Conservation (phyloP, 1,140 invertebrate species). For the Rhopalosiphum padi region DNA sequence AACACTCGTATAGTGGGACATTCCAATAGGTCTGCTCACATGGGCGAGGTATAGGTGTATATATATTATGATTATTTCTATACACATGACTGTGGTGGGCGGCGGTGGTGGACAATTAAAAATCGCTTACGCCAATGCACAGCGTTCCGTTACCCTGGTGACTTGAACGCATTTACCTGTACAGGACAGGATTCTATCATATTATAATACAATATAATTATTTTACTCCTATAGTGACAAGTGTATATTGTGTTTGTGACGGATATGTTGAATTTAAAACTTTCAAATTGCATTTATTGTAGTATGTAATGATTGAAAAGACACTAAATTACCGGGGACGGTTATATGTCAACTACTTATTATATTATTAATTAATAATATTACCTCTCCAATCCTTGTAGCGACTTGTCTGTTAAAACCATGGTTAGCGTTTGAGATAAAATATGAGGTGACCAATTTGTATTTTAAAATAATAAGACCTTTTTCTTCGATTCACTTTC, state of each 20-base stretch:
- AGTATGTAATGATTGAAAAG: too few relatives aligned
- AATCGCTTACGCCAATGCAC: constrained; percentile 29
- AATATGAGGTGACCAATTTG: too few relatives aligned
- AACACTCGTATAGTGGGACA: not conserved
- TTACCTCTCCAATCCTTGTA: too few relatives aligned
- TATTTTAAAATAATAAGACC: too few relatives aligned
- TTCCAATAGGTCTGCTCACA: constrained; percentile 45
- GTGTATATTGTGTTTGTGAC: not conserved
- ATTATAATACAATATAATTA: not conserved
- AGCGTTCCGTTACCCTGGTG: constrained; percentile 25
- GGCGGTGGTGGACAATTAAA: constrained; percentile 50
- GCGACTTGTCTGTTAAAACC: too few relatives aligned
- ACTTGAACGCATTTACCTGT: not conserved
- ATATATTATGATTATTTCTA: not conserved
- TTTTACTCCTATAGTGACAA: not conserved
- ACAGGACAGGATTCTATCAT: not conserved
- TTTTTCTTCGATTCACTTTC: too few relatives aligned
- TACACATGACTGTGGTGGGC: not conserved
- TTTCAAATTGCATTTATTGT: too few relatives aligned
- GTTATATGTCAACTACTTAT: too few relatives aligned
- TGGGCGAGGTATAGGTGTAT: not conserved
- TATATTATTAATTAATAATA: too few relatives aligned
- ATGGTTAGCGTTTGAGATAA: too few relatives aligned
- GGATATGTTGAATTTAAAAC: not conserved
- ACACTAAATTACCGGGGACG: too few relatives aligned